Conservation (phyloP, 2,113 vertebrate species). For the Girardinichthys multiradiatus region DNA sequence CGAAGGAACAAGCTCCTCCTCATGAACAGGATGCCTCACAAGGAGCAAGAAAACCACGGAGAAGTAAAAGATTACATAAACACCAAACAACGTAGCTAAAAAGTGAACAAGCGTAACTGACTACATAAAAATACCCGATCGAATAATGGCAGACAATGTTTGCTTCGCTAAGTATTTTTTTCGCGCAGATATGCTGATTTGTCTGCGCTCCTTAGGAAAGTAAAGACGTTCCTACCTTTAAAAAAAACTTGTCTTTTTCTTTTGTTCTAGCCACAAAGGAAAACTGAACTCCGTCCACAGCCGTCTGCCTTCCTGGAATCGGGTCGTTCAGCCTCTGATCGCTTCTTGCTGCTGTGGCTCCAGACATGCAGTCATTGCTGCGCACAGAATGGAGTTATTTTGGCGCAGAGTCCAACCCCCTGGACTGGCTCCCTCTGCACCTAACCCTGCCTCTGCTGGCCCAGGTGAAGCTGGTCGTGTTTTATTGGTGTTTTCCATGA, state of each 20-base stretch:
- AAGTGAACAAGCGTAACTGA: background rate
- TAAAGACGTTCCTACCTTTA: constrained; percentile 35
- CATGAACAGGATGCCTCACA: constrained; percentile 3
- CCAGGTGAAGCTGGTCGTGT: constrained; percentile 41
- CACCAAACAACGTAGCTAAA: background rate
- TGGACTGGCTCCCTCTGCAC: constrained; percentile 22
- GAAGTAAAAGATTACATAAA: background rate
- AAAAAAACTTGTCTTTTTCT: background rate
- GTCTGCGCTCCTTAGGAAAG: background rate
- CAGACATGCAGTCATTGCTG: constrained; percentile 63
- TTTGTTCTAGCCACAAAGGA: background rate
- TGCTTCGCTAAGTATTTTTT: background rate
- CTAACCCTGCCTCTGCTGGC: constrained; percentile 63
- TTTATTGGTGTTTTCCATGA: background rate
- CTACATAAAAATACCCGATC: background rate
- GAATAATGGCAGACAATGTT: background rate
- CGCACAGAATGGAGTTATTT: constrained; percentile 27
- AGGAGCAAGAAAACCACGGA: constrained; percentile 2
- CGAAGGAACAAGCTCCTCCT: constrained; percentile 65
- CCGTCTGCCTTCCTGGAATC: constrained; percentile 27
- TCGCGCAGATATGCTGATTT: background rate
- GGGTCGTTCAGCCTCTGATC: background rate
- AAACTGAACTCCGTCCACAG: background rate
- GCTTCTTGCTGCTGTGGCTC: constrained; percentile 18
- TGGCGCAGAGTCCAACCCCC: constrained; percentile 68